Conservation (phyloP, 2,113 vertebrate genomes). For the Silurus glanis region DNA sequence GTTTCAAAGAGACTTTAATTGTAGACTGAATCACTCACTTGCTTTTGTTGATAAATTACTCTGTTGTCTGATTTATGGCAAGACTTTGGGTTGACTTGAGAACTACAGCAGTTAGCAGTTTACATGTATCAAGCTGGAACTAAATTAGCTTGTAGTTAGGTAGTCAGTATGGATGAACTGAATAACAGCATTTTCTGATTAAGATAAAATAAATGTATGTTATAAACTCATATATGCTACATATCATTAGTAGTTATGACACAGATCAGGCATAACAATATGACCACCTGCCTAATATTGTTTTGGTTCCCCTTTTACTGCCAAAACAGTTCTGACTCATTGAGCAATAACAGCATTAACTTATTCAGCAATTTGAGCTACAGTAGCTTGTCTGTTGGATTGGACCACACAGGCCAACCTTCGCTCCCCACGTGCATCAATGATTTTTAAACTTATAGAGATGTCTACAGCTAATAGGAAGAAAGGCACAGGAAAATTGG, state of each 20-base stretch:
- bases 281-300: too few relatives aligned
- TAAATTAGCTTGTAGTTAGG: not conserved
- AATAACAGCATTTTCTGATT: not conserved
- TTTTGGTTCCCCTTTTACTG: too few relatives aligned
- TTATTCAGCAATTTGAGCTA: too few relatives aligned
- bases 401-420: too few relatives aligned
- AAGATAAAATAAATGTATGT: not conserved
- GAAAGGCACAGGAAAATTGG: not conserved
- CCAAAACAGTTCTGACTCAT: too few relatives aligned
- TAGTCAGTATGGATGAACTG: not conserved
- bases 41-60: conserved; percentile 27
- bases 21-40: conserved; percentile 13
- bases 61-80: conserved; percentile 8
- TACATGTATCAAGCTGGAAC: not conserved
- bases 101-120: not conserved
- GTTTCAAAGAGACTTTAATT: conserved; percentile 20
- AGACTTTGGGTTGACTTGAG: not conserved
- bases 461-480: not conserved
- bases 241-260: not conserved
- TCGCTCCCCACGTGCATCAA: too few relatives aligned
- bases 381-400: too few relatives aligned
- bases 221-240: not conserved
- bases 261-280: too few relatives aligned
- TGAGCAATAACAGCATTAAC: too few relatives aligned
- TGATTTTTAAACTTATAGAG: too few relatives aligned